Evolutionary conservation across 2,113 vertebrate species (phyloP).

Genomic region (Sylvia atricapilla): DNA sequence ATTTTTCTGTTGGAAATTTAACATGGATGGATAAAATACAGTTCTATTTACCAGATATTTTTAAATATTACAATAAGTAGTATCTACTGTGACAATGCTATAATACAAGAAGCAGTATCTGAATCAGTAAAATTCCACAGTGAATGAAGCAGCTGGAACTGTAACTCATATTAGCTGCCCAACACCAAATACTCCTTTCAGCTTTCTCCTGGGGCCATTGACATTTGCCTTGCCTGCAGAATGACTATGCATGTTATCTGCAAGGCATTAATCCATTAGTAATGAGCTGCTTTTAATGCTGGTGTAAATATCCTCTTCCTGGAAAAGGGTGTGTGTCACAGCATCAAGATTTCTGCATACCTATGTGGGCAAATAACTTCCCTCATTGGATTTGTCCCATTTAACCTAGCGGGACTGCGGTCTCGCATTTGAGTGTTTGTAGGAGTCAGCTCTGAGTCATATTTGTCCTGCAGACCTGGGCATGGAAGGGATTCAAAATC

Average conservation of each 20-base stretch:
- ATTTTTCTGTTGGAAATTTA: neutral
- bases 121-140: neutral
- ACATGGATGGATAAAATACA: neutral
- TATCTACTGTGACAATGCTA: neutral
- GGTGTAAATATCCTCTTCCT: neutral
- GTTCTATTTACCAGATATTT: neutral
- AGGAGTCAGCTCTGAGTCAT: neutral
- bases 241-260: constrained; percentile 32
- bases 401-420: neutral
- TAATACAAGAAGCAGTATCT: neutral
- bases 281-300: neutral
- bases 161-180: neutral
- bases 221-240: neutral
- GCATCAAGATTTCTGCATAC: neutral
- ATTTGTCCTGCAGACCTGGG: neutral
- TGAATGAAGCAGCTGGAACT: neutral
- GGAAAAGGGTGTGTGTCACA: neutral
- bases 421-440: neutral
- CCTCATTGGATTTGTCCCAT: neutral
- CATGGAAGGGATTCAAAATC: neutral
- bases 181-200: neutral
- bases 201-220: neutral
- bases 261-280: neutral
- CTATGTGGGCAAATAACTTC: neutral
- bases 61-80: neutral